Percentiles rank a stretch among this genome's conserved stretches.
Evolutionary conservation across 1,140 invertebrate genomes (phyloP).

Genomic region (Bombus pyrosoma): DNA sequence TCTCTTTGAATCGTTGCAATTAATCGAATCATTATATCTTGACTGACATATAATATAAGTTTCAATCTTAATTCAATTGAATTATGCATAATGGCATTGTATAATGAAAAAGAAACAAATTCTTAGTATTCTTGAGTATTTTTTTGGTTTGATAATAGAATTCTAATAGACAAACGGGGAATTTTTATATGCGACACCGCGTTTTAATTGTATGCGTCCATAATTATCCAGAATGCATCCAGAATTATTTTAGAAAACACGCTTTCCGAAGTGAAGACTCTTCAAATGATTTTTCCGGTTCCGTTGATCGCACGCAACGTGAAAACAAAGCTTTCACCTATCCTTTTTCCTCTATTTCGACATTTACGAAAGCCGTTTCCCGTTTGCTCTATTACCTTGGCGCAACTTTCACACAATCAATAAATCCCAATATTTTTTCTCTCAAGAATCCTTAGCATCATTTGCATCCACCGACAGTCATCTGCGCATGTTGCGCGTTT

Average conservation of each 20-base stretch:
- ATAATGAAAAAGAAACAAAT: neutral
- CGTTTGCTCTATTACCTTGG: neutral
- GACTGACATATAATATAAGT: neutral
- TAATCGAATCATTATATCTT: neutral
- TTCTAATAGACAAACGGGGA: neutral
- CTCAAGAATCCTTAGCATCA: neutral
- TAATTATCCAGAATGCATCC: neutral
- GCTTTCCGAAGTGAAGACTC: neutral
- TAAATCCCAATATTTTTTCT: neutral
- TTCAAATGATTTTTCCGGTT: neutral
- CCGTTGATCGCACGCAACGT: neutral
- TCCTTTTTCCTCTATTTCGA: neutral
- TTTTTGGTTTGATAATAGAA: neutral
- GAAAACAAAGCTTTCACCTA: constrained; percentile 5
- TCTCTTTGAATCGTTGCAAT: neutral
- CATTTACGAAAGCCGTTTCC: neutral
- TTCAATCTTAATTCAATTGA: neutral
- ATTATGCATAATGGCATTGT: neutral
- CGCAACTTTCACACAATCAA: neutral
- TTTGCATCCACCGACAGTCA: constrained; percentile 2
- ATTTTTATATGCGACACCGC: neutral
- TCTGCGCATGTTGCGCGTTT: neutral
- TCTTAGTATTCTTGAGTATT: neutral
- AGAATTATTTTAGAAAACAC: neutral
- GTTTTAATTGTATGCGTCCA: neutral